These are phyloP conservation scores for Nomada ruficornis DNA, from an alignment of 2,888 invertebrate genomes.

Conservation along the genomic window DNA sequence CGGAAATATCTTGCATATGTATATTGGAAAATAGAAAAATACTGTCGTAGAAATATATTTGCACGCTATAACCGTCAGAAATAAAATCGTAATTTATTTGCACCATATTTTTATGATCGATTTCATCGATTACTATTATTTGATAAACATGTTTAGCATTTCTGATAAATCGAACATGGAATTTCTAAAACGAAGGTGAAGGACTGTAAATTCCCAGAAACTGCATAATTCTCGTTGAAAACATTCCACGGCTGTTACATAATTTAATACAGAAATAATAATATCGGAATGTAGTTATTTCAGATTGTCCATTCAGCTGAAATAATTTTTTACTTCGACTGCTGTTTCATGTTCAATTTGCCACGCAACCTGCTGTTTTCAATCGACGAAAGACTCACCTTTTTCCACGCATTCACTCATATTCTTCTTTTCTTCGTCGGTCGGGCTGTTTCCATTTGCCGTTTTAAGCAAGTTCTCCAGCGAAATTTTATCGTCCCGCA, in stretches of 20 bases:
- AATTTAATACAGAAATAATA: background rate
- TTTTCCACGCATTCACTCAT: background rate
- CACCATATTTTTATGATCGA: background rate
- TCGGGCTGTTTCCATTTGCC: background rate
- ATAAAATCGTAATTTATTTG: background rate
- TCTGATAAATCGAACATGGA: too few relatives aligned
- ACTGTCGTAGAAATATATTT: background rate
- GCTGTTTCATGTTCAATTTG: background rate
- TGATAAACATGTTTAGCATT: background rate
- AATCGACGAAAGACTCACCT: constrained; percentile 3
- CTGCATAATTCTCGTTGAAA: background rate
- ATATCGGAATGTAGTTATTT: background rate
- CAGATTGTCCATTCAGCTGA: background rate
- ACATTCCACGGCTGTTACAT: background rate
- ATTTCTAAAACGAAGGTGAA: background rate
- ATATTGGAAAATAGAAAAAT: background rate
- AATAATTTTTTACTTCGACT: background rate
- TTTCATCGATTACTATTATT: background rate
- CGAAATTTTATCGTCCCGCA: background rate
- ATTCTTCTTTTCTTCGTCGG: background rate
- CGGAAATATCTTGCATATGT: background rate
- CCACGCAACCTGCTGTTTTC: background rate
- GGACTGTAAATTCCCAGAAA: background rate
- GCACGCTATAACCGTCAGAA: background rate
- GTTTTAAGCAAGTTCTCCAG: background rate